These are phyloP conservation scores for Cartodere bifasciata DNA, from an alignment of 2,888 invertebrate species.

Conservation along the genomic window DNA sequence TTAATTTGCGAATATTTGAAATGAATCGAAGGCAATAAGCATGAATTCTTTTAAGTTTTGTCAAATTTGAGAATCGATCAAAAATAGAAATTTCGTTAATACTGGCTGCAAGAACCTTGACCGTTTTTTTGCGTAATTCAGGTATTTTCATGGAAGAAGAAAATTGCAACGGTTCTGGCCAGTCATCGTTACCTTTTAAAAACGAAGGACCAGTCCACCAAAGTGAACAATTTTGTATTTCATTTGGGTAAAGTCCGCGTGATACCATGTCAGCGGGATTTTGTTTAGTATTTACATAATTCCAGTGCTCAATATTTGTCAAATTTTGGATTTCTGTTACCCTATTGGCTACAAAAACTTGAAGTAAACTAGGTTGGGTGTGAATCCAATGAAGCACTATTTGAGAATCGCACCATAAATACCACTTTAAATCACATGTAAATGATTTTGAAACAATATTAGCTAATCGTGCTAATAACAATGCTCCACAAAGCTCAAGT, in stretches of 20 bases:
- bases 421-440: too few relatives aligned
- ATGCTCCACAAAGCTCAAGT: not conserved
- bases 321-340: not conserved
- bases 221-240: not conserved
- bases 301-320: not conserved
- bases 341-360: constrained; percentile 2
- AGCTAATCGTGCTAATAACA: not conserved
- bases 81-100: not conserved
- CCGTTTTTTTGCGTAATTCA: too few relatives aligned
- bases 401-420: not conserved
- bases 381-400: not conserved
- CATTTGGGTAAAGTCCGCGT: not conserved
- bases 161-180: not conserved
- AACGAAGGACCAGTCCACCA: constrained; percentile 1
- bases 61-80: constrained; percentile 2
- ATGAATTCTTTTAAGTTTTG: not conserved
- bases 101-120: too few relatives aligned
- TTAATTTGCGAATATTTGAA: constrained; percentile 1
- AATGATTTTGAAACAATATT: not conserved
- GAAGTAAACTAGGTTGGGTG: too few relatives aligned
- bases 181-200: not conserved
- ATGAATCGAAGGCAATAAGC: constrained; percentile 3
- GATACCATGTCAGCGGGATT: constrained; percentile 2
- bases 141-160: too few relatives aligned
- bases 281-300: not conserved